Evolutionary conservation across 1,140 invertebrate species (phyloP), one percentile per base, ranked within the genome.

Genomic region (Solen grandis): DNA sequence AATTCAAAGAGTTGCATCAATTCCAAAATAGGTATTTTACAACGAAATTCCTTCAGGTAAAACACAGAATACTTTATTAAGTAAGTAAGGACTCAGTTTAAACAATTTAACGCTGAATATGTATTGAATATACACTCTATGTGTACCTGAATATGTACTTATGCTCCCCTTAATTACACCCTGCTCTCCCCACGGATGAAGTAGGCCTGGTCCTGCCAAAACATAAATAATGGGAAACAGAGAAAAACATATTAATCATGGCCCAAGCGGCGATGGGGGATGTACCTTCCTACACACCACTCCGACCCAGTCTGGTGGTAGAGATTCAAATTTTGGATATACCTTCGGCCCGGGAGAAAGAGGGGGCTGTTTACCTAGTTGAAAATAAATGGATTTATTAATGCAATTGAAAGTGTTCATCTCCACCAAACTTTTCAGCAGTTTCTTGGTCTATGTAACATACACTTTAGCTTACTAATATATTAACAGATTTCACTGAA

Each of bases 171-270:
- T 78, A 78, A 78, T 78, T 60, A 78, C 75, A 78, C 13, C 60
- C 63, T 69, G 25, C 46, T 25, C 29, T 69, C 50, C 75, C 75
- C 60, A 5, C 29, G 19, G 14, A 3, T 2, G n/a, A 35, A 78
- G n/a, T 78, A 36, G 55, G 33, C 33, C 19, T 0, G 41, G 52
- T 59, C 65, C 65, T 78, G 75, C 75, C 75, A 78, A 78, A 78
- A 78, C 75, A 78, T 78, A 78, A 78, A 78, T 78, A 78, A 78
- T 78, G 75, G 75, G 63, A 78, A 78, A 78, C 31, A 33, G 41
- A 65, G 22, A 55, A 78, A 78, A 78, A 78, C 36, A 66, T 38
- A 78, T 78, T 78, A 68, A 78, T 78, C 75, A 78, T 69, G 55
- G 75, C 63, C 55, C 19, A 41, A 22, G 55, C 60, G 38, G 63